These are phyloP conservation scores for Pachyseris speciosa DNA, from an alignment of 64 coral and sea anemone genomes.

Conservation along the genomic window DNA sequence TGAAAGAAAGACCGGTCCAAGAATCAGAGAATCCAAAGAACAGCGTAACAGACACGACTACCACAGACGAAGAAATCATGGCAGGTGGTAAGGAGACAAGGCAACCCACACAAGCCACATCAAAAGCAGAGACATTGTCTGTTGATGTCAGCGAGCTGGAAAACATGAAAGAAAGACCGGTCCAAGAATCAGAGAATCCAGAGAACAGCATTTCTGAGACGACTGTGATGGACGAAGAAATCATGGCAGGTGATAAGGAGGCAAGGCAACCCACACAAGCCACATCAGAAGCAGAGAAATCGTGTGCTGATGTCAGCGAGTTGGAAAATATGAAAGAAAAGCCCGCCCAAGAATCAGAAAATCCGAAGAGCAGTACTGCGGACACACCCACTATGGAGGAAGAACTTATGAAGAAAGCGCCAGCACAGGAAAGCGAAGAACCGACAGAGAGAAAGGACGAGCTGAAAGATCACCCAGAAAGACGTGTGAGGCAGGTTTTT, in stretches of 20 bases:
- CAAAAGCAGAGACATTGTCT: neutral
- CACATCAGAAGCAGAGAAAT: neutral
- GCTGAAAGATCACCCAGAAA: neutral
- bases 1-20: neutral
- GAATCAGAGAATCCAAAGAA: neutral
- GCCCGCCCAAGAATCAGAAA: neutral
- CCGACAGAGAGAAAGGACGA: neutral
- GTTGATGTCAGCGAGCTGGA: neutral
- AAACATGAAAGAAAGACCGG: neutral
- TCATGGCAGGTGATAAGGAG: neutral
- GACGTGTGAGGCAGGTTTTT: neutral
- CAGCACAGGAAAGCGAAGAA: constrained; percentile 1
- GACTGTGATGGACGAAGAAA: neutral
- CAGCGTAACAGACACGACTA: neutral
- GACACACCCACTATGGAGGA: neutral
- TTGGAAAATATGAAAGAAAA: neutral
- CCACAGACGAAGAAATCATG: neutral
- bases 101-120: neutral
- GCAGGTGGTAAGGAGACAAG: neutral
- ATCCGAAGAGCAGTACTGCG: neutral
- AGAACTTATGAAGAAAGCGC: neutral
- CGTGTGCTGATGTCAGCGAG: neutral
- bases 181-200: neutral
- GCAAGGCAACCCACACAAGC: neutral
- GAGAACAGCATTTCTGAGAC: neutral